Evolutionary conservation across 2,888 invertebrate genomes (phyloP).

Genomic region (Metellina segmentata): DNA sequence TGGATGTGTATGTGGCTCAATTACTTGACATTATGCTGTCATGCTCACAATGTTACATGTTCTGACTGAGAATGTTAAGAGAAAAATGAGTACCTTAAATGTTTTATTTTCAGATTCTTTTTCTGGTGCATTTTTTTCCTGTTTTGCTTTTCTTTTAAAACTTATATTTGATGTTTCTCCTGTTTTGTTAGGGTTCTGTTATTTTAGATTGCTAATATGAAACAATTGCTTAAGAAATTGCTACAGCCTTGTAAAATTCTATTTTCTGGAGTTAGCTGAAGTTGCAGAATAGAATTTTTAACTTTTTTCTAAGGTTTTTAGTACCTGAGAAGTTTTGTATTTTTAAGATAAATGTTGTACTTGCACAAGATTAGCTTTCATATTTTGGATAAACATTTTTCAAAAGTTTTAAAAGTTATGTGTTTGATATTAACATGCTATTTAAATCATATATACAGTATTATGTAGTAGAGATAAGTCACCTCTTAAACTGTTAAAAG

Average conservation of each 20-base stretch:
- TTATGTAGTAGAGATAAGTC: constrained; percentile 48
- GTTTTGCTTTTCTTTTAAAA: constrained; percentile 1
- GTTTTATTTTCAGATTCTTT: too few species aligned
- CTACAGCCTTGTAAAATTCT: constrained; percentile 50
- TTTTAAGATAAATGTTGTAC: constrained; percentile 65
- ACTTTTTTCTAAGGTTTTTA: constrained; percentile 64
- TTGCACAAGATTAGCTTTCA: constrained; percentile 72
- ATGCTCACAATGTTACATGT: background rate
- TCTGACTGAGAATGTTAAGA: background rate
- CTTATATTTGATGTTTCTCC: background rate
- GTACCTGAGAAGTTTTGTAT: constrained; percentile 63
- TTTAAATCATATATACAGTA: constrained; percentile 51
- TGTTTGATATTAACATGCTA: constrained; percentile 64
- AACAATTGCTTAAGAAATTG: background rate
- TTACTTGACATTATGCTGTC: too few species aligned
- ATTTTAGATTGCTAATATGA: background rate
- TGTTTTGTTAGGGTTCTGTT: background rate
- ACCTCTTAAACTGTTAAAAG: constrained; percentile 58
- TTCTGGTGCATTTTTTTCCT: background rate
- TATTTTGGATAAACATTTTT: constrained; percentile 75
- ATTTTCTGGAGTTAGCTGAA: constrained; percentile 53
- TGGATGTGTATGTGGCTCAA: background rate
- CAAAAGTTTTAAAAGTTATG: constrained; percentile 61
- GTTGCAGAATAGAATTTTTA: constrained; percentile 36
- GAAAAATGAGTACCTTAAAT: too few species aligned